phyloP scores from a whole-genome alignment of 2,888 invertebrate genomes.

The Dascillus cervinus region DNA sequence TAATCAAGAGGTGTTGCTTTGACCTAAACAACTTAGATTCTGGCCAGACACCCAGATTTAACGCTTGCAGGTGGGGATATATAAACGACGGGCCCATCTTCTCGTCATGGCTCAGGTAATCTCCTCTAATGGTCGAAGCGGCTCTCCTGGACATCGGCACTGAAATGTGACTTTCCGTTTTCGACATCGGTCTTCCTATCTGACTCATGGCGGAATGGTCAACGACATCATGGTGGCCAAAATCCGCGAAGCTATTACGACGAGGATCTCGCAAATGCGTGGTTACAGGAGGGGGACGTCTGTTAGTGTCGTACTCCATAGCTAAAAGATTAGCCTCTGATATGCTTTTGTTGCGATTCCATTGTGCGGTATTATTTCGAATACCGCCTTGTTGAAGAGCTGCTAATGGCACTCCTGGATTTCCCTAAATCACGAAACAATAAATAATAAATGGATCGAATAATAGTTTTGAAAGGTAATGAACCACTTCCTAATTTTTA shows the following conservation, averaged over 20 bases:
- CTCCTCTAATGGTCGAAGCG: constrained; percentile 50
- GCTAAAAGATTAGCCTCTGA: constrained; percentile 82
- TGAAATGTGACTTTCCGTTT: constrained; percentile 58
- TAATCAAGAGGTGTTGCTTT: constrained; percentile 36
- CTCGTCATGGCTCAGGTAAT: constrained; percentile 50
- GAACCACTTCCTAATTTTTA: too few relatives aligned
- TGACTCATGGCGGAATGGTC: constrained; percentile 40
- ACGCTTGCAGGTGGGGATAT: constrained; percentile 61
- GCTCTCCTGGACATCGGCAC: constrained; percentile 45
- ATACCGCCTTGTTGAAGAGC: constrained; percentile 66
- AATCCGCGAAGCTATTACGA: constrained; percentile 54
- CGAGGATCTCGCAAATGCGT: constrained; percentile 45
- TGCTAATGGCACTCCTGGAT: constrained; percentile 56
- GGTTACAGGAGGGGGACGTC: constrained; percentile 20
- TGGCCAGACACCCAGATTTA: constrained; percentile 23
- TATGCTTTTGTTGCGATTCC: constrained; percentile 56
- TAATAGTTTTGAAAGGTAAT: too few relatives aligned
- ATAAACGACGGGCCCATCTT: constrained; percentile 45
- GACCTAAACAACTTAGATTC: constrained; percentile 20
- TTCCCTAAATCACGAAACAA: too few relatives aligned
- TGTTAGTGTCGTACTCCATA: constrained; percentile 43
- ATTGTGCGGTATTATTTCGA: constrained; percentile 38
- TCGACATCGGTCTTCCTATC: constrained; percentile 52
- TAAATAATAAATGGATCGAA: too few relatives aligned
- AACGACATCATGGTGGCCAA: constrained; percentile 42